Evolutionary conservation across 1,140 invertebrate species (phyloP), one percentile per base, ranked within the genome.

Genomic region (Heterodera schachtii): DNA sequence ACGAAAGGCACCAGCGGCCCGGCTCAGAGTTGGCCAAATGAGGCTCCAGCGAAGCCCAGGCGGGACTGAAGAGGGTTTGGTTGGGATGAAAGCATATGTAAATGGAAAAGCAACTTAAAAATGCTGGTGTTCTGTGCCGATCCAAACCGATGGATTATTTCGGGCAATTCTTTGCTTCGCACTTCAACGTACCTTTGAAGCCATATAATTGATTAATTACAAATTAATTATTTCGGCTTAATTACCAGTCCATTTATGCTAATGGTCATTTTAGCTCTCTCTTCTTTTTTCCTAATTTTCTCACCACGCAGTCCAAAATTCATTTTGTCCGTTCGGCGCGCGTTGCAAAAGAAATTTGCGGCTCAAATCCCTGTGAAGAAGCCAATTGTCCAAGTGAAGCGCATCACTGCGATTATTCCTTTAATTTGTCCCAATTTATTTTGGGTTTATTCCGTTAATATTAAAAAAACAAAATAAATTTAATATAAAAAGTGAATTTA

Each of bases 1-100:
- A 81, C 31, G 80, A 81, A 81, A 81, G 82, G 46, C 80, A 81
- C 67, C 52, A 81, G 13, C 79, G 49, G 41, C 67, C 79, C 2
- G 64, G 66, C 44, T 52, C 60, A 80, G 57, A 66, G n/a, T 76
- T 66, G 31, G 43, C 60, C 46, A 80, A 19, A 60, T 80, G 80
- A 8, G 79, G 80, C 66, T 81, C 80, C 31, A 81, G 47, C 6
- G 75, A 66, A 44, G 80, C 43, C 80, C 80, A 81, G 52, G 66
- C 46, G 8, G 76, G 75, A 47, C 70, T 81, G 31, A 73, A 81
- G 11, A 49, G n/a, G 78, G 11, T 43, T 66, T 31, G 13, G 13
- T 60, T 81, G 4, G 31, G 31, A 31, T 41, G 0, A 47, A 52
- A 66, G 19, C n/a, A 71, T 3, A 31, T 71, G n/a, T 41, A 47